A percentile compares a stretch with the other conserved stretches of the same genome.
These are phyloP conservation scores for Rhopilema esculentum DNA, from an alignment of 30 jellyfish, hydroid and myxozoan genomes.

Conservation along the genomic window DNA sequence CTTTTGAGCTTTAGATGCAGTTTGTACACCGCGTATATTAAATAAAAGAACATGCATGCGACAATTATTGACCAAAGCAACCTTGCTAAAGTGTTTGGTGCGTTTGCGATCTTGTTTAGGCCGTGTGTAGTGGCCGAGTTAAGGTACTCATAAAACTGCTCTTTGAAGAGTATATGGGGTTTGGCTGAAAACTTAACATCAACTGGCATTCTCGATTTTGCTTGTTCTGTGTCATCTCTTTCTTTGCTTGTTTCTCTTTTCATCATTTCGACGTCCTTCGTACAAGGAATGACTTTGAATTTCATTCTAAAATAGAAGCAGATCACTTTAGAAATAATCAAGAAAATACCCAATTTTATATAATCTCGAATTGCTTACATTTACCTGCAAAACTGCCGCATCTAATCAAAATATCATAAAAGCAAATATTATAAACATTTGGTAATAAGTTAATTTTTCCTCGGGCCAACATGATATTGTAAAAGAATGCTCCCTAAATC, in stretches of 20 bases:
- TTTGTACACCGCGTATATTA: background rate
- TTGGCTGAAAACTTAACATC: background rate
- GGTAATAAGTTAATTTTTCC: too few species aligned
- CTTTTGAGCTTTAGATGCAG: background rate
- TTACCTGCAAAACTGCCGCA: too few species aligned
- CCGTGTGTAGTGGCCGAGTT: conserved; percentile 25
- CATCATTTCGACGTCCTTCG: background rate
- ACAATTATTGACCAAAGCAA: conserved; percentile 3
- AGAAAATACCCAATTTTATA: too few species aligned
- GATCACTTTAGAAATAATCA: too few species aligned
- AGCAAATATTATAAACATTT: too few species aligned
- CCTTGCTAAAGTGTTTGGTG: conserved; percentile 7
- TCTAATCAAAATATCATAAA: too few species aligned
- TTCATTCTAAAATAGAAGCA: background rate
- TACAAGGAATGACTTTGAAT: background rate
- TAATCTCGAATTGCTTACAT: too few species aligned
- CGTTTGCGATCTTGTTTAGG: conserved; percentile 14
- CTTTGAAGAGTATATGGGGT: background rate
- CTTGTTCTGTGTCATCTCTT: background rate
- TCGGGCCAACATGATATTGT: too few species aligned
- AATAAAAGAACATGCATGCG: background rate
- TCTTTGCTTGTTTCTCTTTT: background rate
- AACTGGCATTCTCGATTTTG: background rate
- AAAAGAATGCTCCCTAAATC: too few species aligned
- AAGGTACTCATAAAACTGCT: background rate